Base-by-base conservation (phyloP, 1,140 invertebrate genomes). In the Bombus pascuorum region DNA sequence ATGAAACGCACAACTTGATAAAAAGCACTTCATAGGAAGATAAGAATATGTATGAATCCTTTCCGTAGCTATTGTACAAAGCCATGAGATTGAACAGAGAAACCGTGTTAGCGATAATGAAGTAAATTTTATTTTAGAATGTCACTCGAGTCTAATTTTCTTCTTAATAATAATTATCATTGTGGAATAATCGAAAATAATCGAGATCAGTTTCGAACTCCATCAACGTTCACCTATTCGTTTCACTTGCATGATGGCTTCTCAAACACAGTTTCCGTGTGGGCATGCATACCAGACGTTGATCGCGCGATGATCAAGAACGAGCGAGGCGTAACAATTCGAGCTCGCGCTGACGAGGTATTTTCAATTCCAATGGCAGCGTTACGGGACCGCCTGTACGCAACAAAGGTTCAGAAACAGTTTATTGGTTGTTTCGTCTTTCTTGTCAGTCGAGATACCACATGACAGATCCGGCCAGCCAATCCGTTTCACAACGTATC, bases 361-460 rank as follows among this genome's bases (percentile, higher is more conserved):
- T 90, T 90, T 90, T 87, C 89, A 90, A 90, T 90, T 90, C 82
- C 86, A 84, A 87, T 81, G 59, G 79, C 83, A 80, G 65, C 78
- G 73, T 70, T 81, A 82, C 82, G 75, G 66, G 81, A 81, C 81
- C 81, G 53, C 73, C 72, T 82, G 68, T 78, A 42, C 77, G 80
- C 79, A 59, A 90, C 89, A 90, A 90, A 87, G 89, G 88, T 44
- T 85, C 86, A 87, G 89, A 68, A 90, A 87, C 88, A 87, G 88
- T 90, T 90, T 89, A 90, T 90, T 90, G 89, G 89, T 86, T 90
- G 89, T 90, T 90, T 81, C 88, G 89, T 90, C 86, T 90, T 90
- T 87, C 89, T 87, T 90, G 89, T 90, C 89, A 87, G 79, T 90
- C 81, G 83, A 84, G 89, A 90, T 90, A 90, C 88, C 89, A 82